Percentiles rank a stretch among this genome's conserved stretches.
phyloP scores from a whole-genome alignment of 2,888 invertebrate genomes.

The Drosophila testacea region DNA sequence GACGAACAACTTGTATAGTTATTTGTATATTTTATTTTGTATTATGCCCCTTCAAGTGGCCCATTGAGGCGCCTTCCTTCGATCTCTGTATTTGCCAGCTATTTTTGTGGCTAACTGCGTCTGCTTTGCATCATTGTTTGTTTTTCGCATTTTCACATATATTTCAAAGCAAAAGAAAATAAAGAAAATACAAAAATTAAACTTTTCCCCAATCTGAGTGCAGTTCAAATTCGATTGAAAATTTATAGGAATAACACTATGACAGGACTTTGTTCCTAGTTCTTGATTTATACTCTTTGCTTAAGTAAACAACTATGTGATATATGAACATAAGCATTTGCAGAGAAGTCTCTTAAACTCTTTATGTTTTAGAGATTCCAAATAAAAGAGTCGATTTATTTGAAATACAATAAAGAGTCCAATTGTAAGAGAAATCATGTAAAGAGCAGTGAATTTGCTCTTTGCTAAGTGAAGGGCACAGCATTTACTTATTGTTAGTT shows the following conservation, averaged over 20 bases:
- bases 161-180: constrained; percentile 38
- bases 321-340: neutral
- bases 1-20: neutral
- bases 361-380: neutral
- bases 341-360: neutral
- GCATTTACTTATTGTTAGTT: neutral
- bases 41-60: constrained; percentile 59
- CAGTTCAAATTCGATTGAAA: constrained; percentile 6
- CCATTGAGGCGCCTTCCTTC: constrained; percentile 52
- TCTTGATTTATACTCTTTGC: neutral
- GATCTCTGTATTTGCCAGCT: constrained; percentile 29
- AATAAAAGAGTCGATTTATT: neutral
- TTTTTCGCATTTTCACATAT: constrained; percentile 37
- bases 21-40: constrained; percentile 19
- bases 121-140: constrained; percentile 32
- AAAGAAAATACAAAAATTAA: constrained; percentile 29
- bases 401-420: neutral
- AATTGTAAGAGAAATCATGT: constrained; percentile 7
- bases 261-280: neutral
- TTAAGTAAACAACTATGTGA: neutral
- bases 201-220: neutral
- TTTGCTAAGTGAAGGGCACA: constrained; percentile 37
- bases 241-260: too few species aligned
- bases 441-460: constrained; percentile 10
- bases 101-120: constrained; percentile 40